Evolutionary conservation across 1,140 invertebrate species (phyloP).

Genomic region (Brachionus paranguensis): DNA sequence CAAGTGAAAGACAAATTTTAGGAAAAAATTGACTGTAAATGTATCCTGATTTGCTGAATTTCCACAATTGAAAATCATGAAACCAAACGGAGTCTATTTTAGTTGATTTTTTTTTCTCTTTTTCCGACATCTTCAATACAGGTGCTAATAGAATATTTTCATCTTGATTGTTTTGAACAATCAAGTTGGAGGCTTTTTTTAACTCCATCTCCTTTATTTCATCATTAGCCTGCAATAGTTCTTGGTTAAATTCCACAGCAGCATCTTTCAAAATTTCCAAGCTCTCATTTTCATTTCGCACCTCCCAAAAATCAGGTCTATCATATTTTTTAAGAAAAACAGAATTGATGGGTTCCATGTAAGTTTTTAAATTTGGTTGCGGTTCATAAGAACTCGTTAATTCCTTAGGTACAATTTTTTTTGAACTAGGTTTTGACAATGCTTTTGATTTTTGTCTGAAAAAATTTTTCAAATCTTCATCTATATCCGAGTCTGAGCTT

Average conservation of each 20-base stretch:
- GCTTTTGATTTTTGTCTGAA: neutral
- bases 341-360: neutral
- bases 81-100: slow-evolving; percentile 25
- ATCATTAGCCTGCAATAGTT: neutral
- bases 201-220: neutral
- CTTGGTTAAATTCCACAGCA: neutral
- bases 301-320: neutral
- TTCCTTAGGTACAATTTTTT: neutral
- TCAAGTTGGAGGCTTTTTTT: neutral
- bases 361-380: neutral
- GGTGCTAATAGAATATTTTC: neutral
- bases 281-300: neutral
- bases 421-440: neutral
- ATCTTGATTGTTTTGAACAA: neutral
- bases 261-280: neutral
- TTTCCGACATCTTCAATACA: slow-evolving; percentile 1
- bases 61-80: slow-evolving; percentile 37
- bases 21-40: slow-evolving; percentile 34
- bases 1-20: neutral
- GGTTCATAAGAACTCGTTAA: neutral
- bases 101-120: neutral
- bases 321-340: slow-evolving; percentile 15
- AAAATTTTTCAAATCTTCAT: slow-evolving; percentile 13
- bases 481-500: neutral
- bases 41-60: slow-evolving; percentile 24